Base-by-base conservation (phyloP, 37 sponge, comb jelly and placozoan species). In the Petrosia ficiformis region DNA sequence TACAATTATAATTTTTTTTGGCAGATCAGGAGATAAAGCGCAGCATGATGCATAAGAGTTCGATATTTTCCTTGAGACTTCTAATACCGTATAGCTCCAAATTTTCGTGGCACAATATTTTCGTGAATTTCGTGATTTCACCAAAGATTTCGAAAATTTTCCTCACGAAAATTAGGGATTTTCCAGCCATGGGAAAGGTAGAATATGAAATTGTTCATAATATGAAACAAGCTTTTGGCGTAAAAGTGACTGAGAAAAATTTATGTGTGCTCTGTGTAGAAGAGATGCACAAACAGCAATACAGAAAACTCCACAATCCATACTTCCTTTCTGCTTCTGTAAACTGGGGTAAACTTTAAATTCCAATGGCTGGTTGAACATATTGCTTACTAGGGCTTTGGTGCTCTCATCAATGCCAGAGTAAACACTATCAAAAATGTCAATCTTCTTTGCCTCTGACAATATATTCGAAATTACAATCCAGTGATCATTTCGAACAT, bases 281-380 rank as follows among this genome's bases (percentile, higher is more conserved):
- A 64, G 24, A 11, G 65, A 64, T 25, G 65, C 24, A 22, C 21
- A 8, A 8, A 64, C 24, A 22, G 65, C 65, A 64, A 64, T 64
- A 19, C 21, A 64, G 33, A 31, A 64, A 8, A 64, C 65, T 11
- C 29, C 65, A 64, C 33, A 64, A 64, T 64, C 65, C 24, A 19
- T 64, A 64, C 65, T 64, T 8, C 65, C 65, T 30, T 64, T 64
- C 24, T 64, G 65, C 33, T 64, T 64, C 33, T 64, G 32, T 64
- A 19, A 22, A 19, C 65, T 64, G 10, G 10, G 65, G 10, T 8
- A 19, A 64, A 64, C 65, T 22, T 22, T 19, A 25, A 64, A 11
- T 19, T 64, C 65, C 10, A 64, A 11, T 31, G 10, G 21, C 24
- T 64, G 21, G 21, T 64, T 25, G 24, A 64, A 64, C 10, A 64